These are phyloP conservation scores for Pimephales promelas DNA, from an alignment of 2,113 vertebrate species.

Conservation along the genomic window DNA sequence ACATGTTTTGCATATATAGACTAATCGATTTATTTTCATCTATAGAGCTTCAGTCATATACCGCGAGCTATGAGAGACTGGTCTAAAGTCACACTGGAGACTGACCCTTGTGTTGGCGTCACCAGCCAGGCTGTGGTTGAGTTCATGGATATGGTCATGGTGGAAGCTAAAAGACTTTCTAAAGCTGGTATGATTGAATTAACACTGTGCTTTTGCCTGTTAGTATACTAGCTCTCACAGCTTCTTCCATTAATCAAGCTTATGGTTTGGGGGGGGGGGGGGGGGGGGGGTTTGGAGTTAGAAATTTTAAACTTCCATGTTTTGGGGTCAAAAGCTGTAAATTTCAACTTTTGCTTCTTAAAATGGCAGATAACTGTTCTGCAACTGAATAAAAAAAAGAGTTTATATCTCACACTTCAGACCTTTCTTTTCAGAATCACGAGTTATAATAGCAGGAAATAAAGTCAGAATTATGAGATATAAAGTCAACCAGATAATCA, in stretches of 20 bases:
- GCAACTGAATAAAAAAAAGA: too few species aligned
- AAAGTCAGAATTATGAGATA: too few species aligned
- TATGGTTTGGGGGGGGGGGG: background rate
- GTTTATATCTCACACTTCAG: too few species aligned
- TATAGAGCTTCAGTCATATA: conserved; percentile 52
- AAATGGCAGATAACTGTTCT: background rate
- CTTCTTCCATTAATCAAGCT: background rate
- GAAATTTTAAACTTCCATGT: background rate
- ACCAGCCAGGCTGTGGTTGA: conserved; percentile 70
- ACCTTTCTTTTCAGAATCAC: too few species aligned
- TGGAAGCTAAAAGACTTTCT: conserved; percentile 71
- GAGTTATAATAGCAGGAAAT: too few species aligned
- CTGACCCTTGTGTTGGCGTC: conserved; percentile 73
- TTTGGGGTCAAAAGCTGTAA: background rate
- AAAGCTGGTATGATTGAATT: conserved; percentile 67
- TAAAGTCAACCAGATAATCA: too few species aligned
- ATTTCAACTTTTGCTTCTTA: background rate
- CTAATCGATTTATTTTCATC: background rate
- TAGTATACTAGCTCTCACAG: background rate
- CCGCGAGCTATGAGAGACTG: conserved; percentile 71
- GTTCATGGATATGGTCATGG: conserved; percentile 66
- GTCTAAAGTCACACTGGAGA: conserved; percentile 71
- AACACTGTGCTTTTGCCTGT: background rate
- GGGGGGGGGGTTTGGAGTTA: background rate
- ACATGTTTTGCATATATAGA: background rate